phyloP scores from a whole-genome alignment of 2,888 invertebrate species.

The Drosophila acutilabella region DNA sequence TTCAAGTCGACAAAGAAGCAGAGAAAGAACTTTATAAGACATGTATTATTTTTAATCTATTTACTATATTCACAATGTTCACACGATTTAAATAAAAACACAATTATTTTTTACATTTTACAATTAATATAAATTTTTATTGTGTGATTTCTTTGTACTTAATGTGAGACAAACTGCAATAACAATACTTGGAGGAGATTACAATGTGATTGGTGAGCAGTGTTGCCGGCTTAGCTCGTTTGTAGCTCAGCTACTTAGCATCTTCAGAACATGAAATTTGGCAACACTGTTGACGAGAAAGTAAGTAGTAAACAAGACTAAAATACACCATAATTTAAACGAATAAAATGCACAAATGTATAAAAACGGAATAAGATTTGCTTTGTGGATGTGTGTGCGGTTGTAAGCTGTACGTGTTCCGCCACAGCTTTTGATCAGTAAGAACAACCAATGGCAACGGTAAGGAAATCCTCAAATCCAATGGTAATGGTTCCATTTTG shows the following conservation, averaged over 20 bases:
- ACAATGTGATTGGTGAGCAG: constrained; percentile 29
- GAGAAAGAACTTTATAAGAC: constrained; percentile 31
- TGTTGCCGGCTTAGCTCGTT: no score
- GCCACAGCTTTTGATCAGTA: constrained; percentile 35
- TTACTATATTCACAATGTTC: constrained; percentile 37
- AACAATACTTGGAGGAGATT: constrained; percentile 63
- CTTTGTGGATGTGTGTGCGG: constrained; percentile 21
- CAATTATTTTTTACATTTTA: constrained; percentile 50
- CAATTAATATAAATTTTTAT: constrained; percentile 51
- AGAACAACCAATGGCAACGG: constrained; percentile 91
- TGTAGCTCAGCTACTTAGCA: no score
- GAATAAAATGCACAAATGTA: constrained; percentile 43
- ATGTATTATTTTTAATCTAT: constrained; percentile 43
- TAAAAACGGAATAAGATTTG: constrained; percentile 57
- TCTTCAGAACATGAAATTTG: no score
- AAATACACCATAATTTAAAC: constrained; percentile 44
- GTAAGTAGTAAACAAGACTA: constrained; percentile 27
- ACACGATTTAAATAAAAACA: constrained; percentile 64
- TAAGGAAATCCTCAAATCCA: constrained; percentile 96
- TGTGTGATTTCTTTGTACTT: constrained; percentile 59
- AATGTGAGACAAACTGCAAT: constrained; percentile 39
- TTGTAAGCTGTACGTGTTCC: constrained; percentile 8
- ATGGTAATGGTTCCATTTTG: constrained; percentile 93
- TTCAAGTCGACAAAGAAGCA: constrained; percentile 17
- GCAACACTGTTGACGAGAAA: constrained; percentile 28